A percentile compares a stretch with the other conserved stretches of the same genome.
Conservation (phyloP, 2,797 vertebrate species). For the Myotis pilosus region DNA sequence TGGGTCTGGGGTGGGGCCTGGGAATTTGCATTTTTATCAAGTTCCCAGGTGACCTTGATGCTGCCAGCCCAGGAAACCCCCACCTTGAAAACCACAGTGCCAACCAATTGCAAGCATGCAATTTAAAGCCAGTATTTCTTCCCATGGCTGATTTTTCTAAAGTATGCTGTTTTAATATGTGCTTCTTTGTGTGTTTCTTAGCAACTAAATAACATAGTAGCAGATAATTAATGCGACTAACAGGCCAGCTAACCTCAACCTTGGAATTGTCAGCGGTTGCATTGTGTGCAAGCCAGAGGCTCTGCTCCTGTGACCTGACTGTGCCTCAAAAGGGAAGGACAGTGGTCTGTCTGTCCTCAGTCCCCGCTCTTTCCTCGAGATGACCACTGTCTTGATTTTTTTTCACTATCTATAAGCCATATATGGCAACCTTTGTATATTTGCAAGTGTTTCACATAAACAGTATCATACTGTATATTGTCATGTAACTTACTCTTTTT, state of each 20-base stretch:
- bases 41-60: background rate
- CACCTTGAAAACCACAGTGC: background rate
- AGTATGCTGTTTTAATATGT: conserved; percentile 12
- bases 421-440: background rate
- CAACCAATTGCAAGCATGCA: background rate
- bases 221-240: background rate
- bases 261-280: background rate
- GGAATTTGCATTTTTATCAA: background rate
- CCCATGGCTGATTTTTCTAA: background rate
- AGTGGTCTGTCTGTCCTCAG: background rate
- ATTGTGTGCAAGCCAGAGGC: background rate
- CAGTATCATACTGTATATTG: background rate
- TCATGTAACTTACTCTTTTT: background rate
- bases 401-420: background rate
- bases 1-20: background rate
- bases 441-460: background rate
- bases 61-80: background rate
- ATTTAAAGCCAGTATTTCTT: conserved; percentile 7
- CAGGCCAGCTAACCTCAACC: background rate
- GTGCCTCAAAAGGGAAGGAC: background rate
- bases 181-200: conserved; percentile 33
- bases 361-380: background rate
- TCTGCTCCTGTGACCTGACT: background rate
- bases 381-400: background rate
- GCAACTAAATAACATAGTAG: conserved; percentile 15